These are phyloP conservation scores for Drosophila barbarae DNA, from an alignment of 2,888 invertebrate species.

Conservation along the genomic window DNA sequence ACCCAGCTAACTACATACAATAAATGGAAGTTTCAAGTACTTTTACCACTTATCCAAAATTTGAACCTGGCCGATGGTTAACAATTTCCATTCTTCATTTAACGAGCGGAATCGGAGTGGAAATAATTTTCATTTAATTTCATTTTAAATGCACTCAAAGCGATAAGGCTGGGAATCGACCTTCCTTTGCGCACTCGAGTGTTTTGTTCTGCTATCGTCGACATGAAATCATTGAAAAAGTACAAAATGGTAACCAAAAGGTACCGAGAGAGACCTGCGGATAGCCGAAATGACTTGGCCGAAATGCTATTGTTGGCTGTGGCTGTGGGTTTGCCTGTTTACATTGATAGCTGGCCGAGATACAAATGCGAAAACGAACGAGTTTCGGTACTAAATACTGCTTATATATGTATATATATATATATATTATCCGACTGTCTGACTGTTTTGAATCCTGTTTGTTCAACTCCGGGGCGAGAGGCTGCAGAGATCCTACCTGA, in stretches of 20 bases:
- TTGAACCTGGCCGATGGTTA: slow-evolving; percentile 8
- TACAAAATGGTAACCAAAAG: slow-evolving; percentile 37
- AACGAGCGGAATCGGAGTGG: slow-evolving; percentile 38
- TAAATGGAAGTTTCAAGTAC: slow-evolving; percentile 2
- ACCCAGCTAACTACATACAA: slow-evolving; percentile 3
- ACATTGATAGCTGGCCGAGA: slow-evolving; percentile 60
- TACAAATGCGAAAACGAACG: slow-evolving; percentile 37
- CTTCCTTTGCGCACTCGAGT: slow-evolving; percentile 18
- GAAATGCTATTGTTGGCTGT: slow-evolving; percentile 43
- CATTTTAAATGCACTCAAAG: slow-evolving; percentile 68
- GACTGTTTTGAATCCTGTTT: slow-evolving; percentile 21
- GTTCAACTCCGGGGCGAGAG: not conserved
- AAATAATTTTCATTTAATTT: slow-evolving; percentile 67
- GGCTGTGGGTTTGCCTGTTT: slow-evolving; percentile 54
- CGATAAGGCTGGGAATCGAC: slow-evolving; percentile 30
- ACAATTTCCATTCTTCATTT: slow-evolving; percentile 11
- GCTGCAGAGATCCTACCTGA: slow-evolving; percentile 33
- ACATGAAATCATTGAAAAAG: slow-evolving; percentile 49
- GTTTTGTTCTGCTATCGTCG: slow-evolving; percentile 50
- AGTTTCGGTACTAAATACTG: slow-evolving; percentile 24
- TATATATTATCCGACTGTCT: slow-evolving; percentile 41
- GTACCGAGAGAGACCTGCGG: slow-evolving; percentile 4
- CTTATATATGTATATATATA: not conserved
- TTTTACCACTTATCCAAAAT: slow-evolving; percentile 6
- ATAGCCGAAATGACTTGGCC: slow-evolving; percentile 58